Conservation (phyloP, 2,888 invertebrate genomes). For the Noctua fimbriata region DNA sequence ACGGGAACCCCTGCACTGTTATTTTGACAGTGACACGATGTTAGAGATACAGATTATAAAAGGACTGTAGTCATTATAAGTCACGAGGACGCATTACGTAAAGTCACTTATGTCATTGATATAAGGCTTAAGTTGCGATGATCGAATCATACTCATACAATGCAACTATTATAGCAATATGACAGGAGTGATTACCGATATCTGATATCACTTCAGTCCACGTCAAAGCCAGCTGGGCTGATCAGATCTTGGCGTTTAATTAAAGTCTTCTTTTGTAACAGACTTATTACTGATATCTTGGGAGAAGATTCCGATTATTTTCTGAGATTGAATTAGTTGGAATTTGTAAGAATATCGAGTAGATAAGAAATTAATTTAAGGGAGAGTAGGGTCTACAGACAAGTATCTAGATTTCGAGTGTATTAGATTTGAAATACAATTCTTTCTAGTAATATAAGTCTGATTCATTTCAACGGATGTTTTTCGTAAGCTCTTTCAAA, state of each 20-base stretch:
- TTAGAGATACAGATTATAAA: background rate
- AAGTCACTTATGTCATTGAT: background rate
- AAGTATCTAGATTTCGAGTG: background rate
- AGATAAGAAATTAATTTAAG: constrained; percentile 3
- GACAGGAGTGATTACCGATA: constrained; percentile 39
- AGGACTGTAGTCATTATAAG: background rate
- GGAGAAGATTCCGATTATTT: constrained; percentile 17
- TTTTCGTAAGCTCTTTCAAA: background rate
- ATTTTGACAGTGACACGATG: background rate
- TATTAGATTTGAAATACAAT: background rate
- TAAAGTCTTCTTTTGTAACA: constrained; percentile 31
- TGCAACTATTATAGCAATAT: constrained; percentile 2
- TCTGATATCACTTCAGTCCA: constrained; percentile 48
- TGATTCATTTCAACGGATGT: background rate
- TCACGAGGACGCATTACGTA: background rate
- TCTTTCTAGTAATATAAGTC: background rate
- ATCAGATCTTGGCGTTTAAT: constrained; percentile 47
- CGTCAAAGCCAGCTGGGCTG: constrained; percentile 45
- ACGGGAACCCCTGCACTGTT: background rate
- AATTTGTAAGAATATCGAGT: constrained; percentile 21
- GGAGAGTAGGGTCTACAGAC: background rate
- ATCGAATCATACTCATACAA: background rate
- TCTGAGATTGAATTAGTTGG: constrained; percentile 27
- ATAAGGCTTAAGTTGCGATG: constrained; percentile 9
- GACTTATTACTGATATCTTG: constrained; percentile 18